Base-by-base conservation (phyloP, 2,888 invertebrate genomes). In the Dorcus hopei region DNA sequence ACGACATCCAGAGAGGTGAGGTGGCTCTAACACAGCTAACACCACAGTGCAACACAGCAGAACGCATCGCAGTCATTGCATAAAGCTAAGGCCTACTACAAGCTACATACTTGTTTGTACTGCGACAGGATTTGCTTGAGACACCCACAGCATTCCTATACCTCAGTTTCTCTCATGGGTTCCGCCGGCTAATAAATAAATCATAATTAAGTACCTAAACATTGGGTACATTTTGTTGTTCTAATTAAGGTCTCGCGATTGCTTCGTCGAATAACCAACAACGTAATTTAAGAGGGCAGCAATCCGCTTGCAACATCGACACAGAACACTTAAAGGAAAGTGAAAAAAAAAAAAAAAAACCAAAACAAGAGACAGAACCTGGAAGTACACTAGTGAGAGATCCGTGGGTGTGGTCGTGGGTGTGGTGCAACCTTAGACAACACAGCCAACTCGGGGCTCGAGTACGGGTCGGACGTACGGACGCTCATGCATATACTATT, bases 121-220 rank as follows among this genome's bases (percentile, higher is more conserved):
- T 81, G 81, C 82, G 80, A 82, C 81, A 80, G 81, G 81, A 80
- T 79, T 80, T 79, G 81, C 81, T 80, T 80, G 76, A 76, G 79
- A 81, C 80, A 80, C 81, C 81, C 81, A 74, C 73, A 72, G 79
- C 79, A 79, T 80, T 80, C 81, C 85, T 86, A 87, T 82, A 87
- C 87, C 85, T 87, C 86, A 83, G 87, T 87, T 85, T 87, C 87
- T 84, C 85, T 85, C 83, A 87, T 85, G 80, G 85, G 85, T 84
- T 86, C 86, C 82, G 86, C 85, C 82, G 85, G 86, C 87, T 87
- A 82, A 82, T 80, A 84, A 85, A 82, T 79, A 79, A 82, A 79
- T 77, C 74, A 75, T 73, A 72, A 74, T 73, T 76, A 73, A 70
- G 70, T 69, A 70, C 68, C 69, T 65, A 58, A 51, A 42, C 52